Evolutionary conservation across 2,113 vertebrate species (phyloP), one percentile per base, ranked within the genome.

Genomic region (Anoura caudifer): DNA sequence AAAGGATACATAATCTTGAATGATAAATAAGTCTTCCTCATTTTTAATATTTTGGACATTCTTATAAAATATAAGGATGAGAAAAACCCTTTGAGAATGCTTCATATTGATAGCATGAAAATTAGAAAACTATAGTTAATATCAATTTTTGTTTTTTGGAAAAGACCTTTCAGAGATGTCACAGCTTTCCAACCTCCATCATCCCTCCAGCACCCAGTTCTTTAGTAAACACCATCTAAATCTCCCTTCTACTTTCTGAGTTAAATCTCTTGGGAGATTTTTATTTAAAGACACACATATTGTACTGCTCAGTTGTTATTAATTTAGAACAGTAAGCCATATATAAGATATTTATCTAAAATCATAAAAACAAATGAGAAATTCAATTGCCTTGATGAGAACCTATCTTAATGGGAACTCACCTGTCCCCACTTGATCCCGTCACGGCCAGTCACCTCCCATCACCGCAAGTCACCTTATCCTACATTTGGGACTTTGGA

Each of bases 131-230:
- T 20, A 4, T 2, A 77, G 14, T 33, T n/a, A 33, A 28, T n/a
- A 45, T 31, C 3, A 56, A 22, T 2, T 80, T 87, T 63, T 56
- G 16, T 59, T 52, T 76, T 80, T 50, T 24, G 43, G 47, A 63
- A 77, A 70, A 61, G 22, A 41, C 4, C 19, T 54, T 70, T 33
- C 54, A 59, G n/a, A 65, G 36, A 67, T 6, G 26, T 65, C 28
- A 67, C 13, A 36, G 15, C 20, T 70, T 22, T 33, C 13, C 1
- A 0, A 15, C 8, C 5, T 12, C 4, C 0, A 13, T 5, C 15
- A 6, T 19, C 4, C 3, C 12, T 19, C 36, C 11, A 47, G 5
- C 1, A 47, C 4, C 8, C 22, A 12, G 15, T 9, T 22, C 17
- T 69, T 54, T 2, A 31, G 45, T 16, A 52, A 56, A 31, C 0